A percentile compares a stretch with the other conserved stretches of the same genome.
These are phyloP conservation scores for Cydia splendana DNA, from an alignment of 1,140 invertebrate species.

Conservation along the genomic window DNA sequence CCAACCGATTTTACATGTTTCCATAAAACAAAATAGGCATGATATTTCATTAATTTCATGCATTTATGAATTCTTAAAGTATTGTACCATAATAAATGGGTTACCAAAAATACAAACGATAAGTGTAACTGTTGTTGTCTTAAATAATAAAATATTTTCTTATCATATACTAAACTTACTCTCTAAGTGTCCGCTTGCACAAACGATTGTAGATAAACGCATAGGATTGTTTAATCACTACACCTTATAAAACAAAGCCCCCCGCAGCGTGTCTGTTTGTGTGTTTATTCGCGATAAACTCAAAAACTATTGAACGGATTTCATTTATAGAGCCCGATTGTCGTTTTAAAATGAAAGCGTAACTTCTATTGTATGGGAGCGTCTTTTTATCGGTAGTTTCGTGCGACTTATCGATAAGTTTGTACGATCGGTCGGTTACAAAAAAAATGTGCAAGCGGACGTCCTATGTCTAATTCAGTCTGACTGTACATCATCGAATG, in stretches of 20 bases:
- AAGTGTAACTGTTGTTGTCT: neutral
- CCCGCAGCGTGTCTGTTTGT: no score
- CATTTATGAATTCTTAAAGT: no score
- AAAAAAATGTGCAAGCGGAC: neutral
- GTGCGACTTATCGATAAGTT: neutral
- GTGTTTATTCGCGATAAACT: no score
- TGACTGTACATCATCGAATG: conserved; percentile 63
- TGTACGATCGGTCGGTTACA: neutral
- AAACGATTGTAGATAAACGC: neutral
- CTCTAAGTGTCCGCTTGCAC: neutral
- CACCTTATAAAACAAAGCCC: no score
- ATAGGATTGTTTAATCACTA: no score
- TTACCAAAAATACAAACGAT: neutral
- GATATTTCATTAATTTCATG: neutral
- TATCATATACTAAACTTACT: neutral
- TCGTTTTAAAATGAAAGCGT: no score
- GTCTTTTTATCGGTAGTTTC: no score
- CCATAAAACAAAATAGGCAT: neutral
- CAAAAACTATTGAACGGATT: no score
- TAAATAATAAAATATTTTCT: neutral
- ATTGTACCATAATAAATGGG: no score
- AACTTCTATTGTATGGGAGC: no score
- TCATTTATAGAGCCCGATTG: no score
- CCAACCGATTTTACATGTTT: neutral
- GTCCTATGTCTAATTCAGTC: conserved; percentile 61